Evolutionary conservation across 2,113 vertebrate genomes (phyloP), one percentile per base, ranked within the genome.

Genomic region (Holacanthus passer): DNA sequence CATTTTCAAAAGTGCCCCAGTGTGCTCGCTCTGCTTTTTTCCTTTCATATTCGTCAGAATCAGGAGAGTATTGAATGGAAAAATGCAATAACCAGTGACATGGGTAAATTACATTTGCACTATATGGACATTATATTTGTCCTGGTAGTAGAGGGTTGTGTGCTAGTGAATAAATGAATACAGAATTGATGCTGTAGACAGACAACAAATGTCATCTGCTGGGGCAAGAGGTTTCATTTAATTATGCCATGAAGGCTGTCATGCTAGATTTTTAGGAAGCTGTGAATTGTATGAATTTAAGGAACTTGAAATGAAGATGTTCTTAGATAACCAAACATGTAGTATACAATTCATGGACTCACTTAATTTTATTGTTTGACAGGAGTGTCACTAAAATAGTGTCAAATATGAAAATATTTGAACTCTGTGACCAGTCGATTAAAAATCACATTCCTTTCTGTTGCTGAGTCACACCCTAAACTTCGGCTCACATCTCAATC

Each of bases 1-100:
- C 89, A 90, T 92, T 90, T 87, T 91, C 73, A 91, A 74, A 91
- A 91, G 88, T 82, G 87, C 78, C 82, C 76, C 56, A 22, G 69
- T 16, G 1, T 76, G 24, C 60, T 81, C 19, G 7, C 50, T 1
- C 56, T 41, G 39, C 22, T 14, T 65, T 67, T 73, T 35, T 22
- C 43, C 53, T 55, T 55, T 62, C 17, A 50, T 16, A 83, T 66
- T 79, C 53, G 47, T 66, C 43, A 14, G 75, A 79, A 84, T 88
- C 71, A 59, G 83, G 60, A 81, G 69, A 41, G 48, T 82, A 92
- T 85, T 56, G 90, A 92, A 67, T 86, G 53, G 58, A 76, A 79
- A 73, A 83, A 86, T 69, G 52, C 68, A 84, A 83, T 85, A 74
- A 80, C 12, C 56, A 77, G 67, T 12, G 77, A 79, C 76, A 72